A percentile compares a stretch with the other conserved stretches of the same genome.
Conservation (phyloP, 2,888 invertebrate species). For the Glyphotaelius pellucidus region DNA sequence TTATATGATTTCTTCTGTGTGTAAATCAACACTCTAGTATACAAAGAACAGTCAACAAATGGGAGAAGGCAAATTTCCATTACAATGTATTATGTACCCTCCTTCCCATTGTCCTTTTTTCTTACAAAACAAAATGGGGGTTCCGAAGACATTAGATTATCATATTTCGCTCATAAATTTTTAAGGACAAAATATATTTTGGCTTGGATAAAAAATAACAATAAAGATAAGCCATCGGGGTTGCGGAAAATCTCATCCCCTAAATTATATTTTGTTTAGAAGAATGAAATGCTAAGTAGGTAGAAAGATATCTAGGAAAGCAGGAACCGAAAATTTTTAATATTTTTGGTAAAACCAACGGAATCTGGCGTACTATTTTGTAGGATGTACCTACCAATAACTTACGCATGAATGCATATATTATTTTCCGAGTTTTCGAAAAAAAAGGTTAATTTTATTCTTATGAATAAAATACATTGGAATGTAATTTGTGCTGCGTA, state of each 20-base stretch:
- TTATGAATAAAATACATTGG: no score
- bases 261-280: slow-evolving; percentile 6
- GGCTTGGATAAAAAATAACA: slow-evolving; percentile 33
- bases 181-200: slow-evolving; percentile 47
- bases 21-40: slow-evolving; percentile 63
- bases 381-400: no score
- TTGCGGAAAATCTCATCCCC: slow-evolving; percentile 19
- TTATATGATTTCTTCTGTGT: slow-evolving; percentile 12
- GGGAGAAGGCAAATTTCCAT: slow-evolving; percentile 36
- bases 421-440: no score
- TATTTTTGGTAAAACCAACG: not conserved
- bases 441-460: no score
- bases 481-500: no score
- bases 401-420: no score
- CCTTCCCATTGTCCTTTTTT: slow-evolving; percentile 11
- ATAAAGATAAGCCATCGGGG: slow-evolving; percentile 42
- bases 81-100: slow-evolving; percentile 30
- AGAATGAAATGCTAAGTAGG: not conserved
- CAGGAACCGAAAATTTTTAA: not conserved
- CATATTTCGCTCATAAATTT: slow-evolving; percentile 63
- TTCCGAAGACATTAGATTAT: slow-evolving; percentile 57
- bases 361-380: not conserved
- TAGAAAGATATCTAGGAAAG: not conserved
- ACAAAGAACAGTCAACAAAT: slow-evolving; percentile 54
- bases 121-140: slow-evolving; percentile 51